A percentile compares a stretch with the other conserved stretches of the same genome.
These are phyloP conservation scores for Conus canariensis DNA, from an alignment of 2,888 invertebrate genomes.

Conservation along the genomic window DNA sequence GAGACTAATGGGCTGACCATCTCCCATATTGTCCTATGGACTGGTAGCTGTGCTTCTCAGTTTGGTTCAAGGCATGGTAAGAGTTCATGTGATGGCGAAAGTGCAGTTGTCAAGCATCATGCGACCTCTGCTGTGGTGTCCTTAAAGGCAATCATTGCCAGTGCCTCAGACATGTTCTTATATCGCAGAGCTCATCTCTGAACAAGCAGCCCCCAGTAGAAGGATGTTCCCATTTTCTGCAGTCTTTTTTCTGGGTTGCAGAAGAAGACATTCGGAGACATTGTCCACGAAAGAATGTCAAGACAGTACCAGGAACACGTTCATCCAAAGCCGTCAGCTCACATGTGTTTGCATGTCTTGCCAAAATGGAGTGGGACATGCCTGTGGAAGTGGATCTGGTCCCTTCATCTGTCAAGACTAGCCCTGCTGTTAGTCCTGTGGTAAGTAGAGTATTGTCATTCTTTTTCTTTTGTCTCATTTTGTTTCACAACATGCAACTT, in stretches of 20 bases:
- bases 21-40: background rate
- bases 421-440: conserved; percentile 12
- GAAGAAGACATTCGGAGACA: background rate
- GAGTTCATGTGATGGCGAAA: background rate
- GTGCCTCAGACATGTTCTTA: background rate
- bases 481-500: background rate
- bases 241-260: background rate
- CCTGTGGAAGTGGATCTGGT: conserved; percentile 12
- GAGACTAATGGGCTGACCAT: background rate
- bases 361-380: background rate
- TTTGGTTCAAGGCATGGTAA: conserved; percentile 31
- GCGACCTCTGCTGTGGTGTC: background rate
- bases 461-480: background rate
- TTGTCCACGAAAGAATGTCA: background rate
- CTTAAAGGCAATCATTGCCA: background rate
- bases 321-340: background rate
- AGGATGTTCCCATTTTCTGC: background rate
- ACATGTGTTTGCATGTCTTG: background rate
- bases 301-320: background rate
- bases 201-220: conserved; percentile 15
- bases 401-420: background rate
- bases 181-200: background rate
- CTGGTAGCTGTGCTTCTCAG: background rate
- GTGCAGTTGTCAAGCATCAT: conserved; percentile 2
- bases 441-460: background rate